Percentiles rank a stretch among this genome's conserved stretches.
These are phyloP conservation scores for Odontophorus gujanensis DNA, from an alignment of 2,113 vertebrate genomes.

Conservation along the genomic window DNA sequence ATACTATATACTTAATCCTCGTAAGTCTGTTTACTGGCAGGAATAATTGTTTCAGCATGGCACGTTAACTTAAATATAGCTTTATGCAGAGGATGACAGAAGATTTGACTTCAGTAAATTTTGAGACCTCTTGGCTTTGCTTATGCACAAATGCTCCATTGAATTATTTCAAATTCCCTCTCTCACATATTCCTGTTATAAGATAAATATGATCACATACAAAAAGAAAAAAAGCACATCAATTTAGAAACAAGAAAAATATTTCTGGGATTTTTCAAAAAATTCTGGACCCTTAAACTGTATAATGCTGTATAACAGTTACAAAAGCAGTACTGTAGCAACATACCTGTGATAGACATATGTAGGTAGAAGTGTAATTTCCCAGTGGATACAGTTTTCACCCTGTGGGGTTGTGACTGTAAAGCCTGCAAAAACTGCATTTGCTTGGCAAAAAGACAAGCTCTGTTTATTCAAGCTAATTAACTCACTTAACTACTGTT, in stretches of 20 bases:
- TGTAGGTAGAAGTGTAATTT: neutral
- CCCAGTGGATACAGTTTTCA: neutral
- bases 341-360: accelerated
- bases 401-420: neutral
- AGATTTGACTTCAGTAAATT: neutral
- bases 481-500: neutral
- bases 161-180: neutral
- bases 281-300: neutral
- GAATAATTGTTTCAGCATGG: neutral
- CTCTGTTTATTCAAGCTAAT: neutral
- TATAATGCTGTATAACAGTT: neutral
- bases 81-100: neutral
- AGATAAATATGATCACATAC: accelerated
- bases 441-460: neutral
- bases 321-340: neutral
- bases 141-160: neutral
- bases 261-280: neutral
- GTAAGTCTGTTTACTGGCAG: neutral
- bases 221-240: neutral
- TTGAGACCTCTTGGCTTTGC: neutral
- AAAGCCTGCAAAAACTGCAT: neutral
- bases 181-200: accelerated
- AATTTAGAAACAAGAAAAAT: neutral
- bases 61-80: neutral
- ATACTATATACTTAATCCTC: neutral